Conservation (phyloP, 2,797 vertebrate genomes). For the Sebastolobus altivelis region DNA sequence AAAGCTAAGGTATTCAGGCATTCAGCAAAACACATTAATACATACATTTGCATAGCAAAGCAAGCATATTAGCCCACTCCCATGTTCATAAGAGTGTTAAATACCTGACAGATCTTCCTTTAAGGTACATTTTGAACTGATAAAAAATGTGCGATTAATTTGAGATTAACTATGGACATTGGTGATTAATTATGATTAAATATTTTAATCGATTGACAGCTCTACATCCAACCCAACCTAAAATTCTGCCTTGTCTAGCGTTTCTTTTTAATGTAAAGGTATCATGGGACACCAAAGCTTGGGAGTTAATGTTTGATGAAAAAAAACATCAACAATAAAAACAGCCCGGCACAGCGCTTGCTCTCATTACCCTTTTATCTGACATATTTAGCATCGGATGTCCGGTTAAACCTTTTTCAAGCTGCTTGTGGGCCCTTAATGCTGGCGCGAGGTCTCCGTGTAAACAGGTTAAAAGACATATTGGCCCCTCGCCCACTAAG, state of each 20-base stretch:
- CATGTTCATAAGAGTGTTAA: no score
- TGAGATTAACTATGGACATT: no score
- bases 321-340: slow-evolving; percentile 8
- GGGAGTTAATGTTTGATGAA: slow-evolving; percentile 16
- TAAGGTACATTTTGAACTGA: no score
- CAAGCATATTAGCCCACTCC: no score
- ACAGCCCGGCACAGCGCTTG: background rate
- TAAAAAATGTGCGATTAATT: no score
- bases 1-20: background rate
- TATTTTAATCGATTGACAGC: no score
- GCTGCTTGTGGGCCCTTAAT: slow-evolving; percentile 7
- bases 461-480: slow-evolving; percentile 51
- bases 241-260: background rate
- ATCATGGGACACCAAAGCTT: background rate
- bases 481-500: slow-evolving; percentile 29
- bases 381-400: slow-evolving; percentile 13
- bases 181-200: no score
- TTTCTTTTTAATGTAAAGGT: background rate
- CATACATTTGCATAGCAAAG: no score
- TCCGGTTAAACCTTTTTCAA: slow-evolving; percentile 35
- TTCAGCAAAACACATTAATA: background rate
- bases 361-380: slow-evolving; percentile 34
- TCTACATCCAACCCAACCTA: slow-evolving; percentile 11
- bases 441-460: background rate
- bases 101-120: no score